These are phyloP conservation scores for Limenitis camilla DNA, from an alignment of 2,888 invertebrate genomes.

Conservation along the genomic window DNA sequence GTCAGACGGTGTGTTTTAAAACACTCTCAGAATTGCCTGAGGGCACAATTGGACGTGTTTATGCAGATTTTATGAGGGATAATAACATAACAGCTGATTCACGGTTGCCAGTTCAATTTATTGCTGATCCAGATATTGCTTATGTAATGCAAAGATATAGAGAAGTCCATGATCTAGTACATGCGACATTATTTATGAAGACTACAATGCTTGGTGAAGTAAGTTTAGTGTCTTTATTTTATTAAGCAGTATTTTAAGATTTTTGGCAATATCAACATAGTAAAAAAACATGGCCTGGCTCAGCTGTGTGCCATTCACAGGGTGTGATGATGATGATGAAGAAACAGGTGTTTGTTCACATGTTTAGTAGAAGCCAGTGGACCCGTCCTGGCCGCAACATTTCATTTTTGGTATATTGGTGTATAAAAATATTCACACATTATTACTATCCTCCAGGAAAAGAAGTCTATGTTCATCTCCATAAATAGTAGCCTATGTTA, in stretches of 20 bases:
- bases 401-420: too few species aligned
- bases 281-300: too few species aligned
- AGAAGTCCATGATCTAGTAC: constrained; percentile 96
- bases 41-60: constrained; percentile 89
- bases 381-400: too few species aligned
- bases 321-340: too few species aligned
- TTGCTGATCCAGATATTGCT: constrained; percentile 90
- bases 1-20: constrained; percentile 84
- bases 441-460: too few species aligned
- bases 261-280: too few species aligned
- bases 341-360: too few species aligned
- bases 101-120: constrained; percentile 90
- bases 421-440: too few species aligned
- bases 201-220: constrained; percentile 91
- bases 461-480: too few species aligned
- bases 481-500: too few species aligned
- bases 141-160: constrained; percentile 98
- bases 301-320: too few species aligned
- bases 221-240: constrained; percentile 27
- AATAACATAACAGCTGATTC: constrained; percentile 96
- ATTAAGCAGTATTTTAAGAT: not conserved
- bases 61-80: constrained; percentile 85
- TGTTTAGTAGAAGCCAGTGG: too few species aligned
- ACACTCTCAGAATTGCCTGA: constrained; percentile 81
- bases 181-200: constrained; percentile 93